Evolutionary conservation across 2,888 invertebrate genomes (phyloP), one percentile per base, ranked within the genome.

Genomic region (Drosophila setosimentum): DNA sequence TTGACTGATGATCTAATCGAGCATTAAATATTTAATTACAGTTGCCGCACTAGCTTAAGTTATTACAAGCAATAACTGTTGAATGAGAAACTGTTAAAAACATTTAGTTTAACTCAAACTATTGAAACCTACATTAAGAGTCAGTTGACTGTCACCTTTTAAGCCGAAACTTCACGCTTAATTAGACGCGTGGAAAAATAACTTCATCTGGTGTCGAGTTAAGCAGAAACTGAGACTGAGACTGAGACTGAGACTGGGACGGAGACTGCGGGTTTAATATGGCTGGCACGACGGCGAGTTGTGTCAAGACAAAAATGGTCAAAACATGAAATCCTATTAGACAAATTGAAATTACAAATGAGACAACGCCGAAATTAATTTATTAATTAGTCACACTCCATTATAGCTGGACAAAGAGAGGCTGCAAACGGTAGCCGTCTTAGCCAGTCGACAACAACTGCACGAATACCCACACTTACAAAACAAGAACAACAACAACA

Each of bases 291-390:
- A 30, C 66, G 71, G 68, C 74, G 48, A 72, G 68, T 71, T 80
- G 24, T 77, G 80, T 78, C 80, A 78, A 68, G 75, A 78, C 85
- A 50, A 83, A 89, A 83, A 87, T 87, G 87, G 87, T 87, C 89
- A 87, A 87, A 89, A 89, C 89, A 87, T 89, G 86, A 89, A 87
- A 89, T 89, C 89, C 87, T 87, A 87, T 87, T 89, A 87, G 87
- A 89, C 87, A 89, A 87, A 89, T 87, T 89, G 86, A 87, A 87
- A 87, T 87, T 87, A 87, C 87, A 89, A 87, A 89, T 87, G 86
- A 87, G 86, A 83, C 87, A 89, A 80, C 87, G 73, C 72, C 85
- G 81, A 89, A 83, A 87, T 87, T 89, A 89, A 87, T 89, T 87
- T 87, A 87, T 87, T 87, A 87, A 87, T 87, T 87, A 89, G 89